Base-by-base conservation (phyloP, 2,888 invertebrate genomes). In the Melanchra persicariae region DNA sequence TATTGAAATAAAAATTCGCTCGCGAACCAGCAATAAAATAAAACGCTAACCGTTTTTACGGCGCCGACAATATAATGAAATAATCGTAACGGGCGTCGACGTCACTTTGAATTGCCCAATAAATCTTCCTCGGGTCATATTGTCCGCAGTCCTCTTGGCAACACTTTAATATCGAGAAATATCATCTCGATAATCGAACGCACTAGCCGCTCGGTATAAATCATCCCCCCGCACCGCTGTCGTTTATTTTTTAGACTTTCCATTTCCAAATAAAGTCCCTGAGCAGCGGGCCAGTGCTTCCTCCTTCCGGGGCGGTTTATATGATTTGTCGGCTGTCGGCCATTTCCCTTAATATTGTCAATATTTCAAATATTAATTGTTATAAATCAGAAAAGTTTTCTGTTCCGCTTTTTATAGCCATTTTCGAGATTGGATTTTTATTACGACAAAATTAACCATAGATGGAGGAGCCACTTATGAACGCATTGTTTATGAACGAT, bases 121-220 rank as follows among this genome's bases (percentile, higher is more conserved):
- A 96, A 96, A 96, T 96, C 95, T 94, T 94, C 94, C 92, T 88
- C 92, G 94, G 94, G 94, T 96, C 96, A 96, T 96, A 96, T 96
- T 96, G 96, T 96, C 95, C 95, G 91, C 93, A 91, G 93, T 95
- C 88, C 94, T 93, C 92, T 93, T 91, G 92, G 94, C 94, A 94
- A 96, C 96, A 96, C 96, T 96, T 96, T 95, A 95, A 96, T 96
- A 96, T 95, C 94, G 93, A 94, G 94, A 95, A 96, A 95, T 95
- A 95, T 95, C 95, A 95, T 95, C 93, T 90, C 93, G 93, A 92
- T 95, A 95, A 95, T 95, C 95, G 95, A 93, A 94, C 91, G 91
- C 91, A 93, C 92, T 94, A 93, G 93, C 93, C 91, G 87, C 91
- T 90, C 87, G 88, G 88, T 89, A 95, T 96, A 95, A 96, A 95